A percentile compares a stretch with the other conserved stretches of the same genome.
Conservation (phyloP, 2,113 vertebrate species). For the Rhegmatorhina hoffmannsi region DNA sequence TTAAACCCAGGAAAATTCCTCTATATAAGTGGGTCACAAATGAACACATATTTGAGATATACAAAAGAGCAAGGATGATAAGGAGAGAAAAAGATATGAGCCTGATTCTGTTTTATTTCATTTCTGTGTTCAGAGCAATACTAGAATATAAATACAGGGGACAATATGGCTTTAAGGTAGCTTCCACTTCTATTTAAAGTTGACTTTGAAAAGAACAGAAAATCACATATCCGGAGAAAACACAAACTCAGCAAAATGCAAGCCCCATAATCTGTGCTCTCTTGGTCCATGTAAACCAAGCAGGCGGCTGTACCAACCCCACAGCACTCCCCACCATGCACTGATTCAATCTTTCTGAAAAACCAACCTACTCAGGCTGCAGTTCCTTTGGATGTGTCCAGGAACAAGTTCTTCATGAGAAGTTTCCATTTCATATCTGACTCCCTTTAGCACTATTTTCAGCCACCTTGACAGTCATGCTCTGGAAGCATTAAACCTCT, state of each 20-base stretch:
- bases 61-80: not conserved
- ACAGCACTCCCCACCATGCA: too few relatives aligned
- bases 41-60: not conserved
- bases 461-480: not conserved
- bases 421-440: not conserved
- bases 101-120: not conserved
- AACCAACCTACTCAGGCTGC: not conserved
- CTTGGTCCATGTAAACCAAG: not conserved
- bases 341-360: not conserved
- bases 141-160: constrained; percentile 38
- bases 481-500: not conserved
- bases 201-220: not conserved
- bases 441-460: not conserved
- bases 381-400: not conserved
- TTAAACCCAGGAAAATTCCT: not conserved
- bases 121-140: constrained; percentile 3
- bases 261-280: not conserved
- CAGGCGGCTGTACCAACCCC: not conserved
- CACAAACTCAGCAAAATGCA: not conserved
- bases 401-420: not conserved
- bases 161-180: constrained; percentile 50
- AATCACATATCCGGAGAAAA: not conserved
- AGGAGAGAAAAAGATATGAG: not conserved
- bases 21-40: not conserved
- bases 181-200: not conserved